Evolutionary conservation across 2,113 vertebrate genomes (phyloP).

Genomic region (Lamprologus callipterus): DNA sequence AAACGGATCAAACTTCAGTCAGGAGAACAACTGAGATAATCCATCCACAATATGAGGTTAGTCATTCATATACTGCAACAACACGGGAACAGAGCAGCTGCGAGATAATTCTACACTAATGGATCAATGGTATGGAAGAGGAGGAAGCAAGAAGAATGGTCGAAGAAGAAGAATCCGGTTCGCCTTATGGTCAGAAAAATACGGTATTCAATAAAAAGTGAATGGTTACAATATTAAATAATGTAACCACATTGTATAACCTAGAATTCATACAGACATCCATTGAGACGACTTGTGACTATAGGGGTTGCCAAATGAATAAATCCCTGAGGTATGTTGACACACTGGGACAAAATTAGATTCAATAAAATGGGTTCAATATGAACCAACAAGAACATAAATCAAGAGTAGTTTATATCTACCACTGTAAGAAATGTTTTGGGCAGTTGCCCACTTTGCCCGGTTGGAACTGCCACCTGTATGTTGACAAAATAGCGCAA

Average conservation of each 20-base stretch:
- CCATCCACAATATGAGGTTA: rapidly evolving
- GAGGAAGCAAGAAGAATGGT: neutral
- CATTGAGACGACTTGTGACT: neutral
- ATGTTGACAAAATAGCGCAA: neutral
- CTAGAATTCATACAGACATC: neutral
- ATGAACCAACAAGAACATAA: neutral
- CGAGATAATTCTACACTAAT: neutral
- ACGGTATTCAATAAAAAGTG: neutral
- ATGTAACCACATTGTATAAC: neutral
- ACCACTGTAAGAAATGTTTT: neutral
- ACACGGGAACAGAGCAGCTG: rapidly evolving
- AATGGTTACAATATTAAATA: neutral
- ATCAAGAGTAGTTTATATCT: neutral
- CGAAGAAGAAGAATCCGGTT: neutral
- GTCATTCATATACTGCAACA: rapidly evolving
- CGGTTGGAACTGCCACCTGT: neutral
- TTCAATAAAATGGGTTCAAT: neutral
- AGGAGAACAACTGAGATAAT: neutral
- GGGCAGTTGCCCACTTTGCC: neutral
- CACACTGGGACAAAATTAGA: neutral
- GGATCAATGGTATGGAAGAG: rapidly evolving
- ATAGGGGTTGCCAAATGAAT: neutral
- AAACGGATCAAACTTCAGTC: rapidly evolving
- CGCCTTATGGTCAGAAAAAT: neutral
- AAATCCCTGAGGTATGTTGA: neutral